Percentiles rank a stretch among this genome's conserved stretches.
These are phyloP conservation scores for Allophyes oxyacanthae DNA, from an alignment of 2,888 invertebrate species.

Conservation along the genomic window DNA sequence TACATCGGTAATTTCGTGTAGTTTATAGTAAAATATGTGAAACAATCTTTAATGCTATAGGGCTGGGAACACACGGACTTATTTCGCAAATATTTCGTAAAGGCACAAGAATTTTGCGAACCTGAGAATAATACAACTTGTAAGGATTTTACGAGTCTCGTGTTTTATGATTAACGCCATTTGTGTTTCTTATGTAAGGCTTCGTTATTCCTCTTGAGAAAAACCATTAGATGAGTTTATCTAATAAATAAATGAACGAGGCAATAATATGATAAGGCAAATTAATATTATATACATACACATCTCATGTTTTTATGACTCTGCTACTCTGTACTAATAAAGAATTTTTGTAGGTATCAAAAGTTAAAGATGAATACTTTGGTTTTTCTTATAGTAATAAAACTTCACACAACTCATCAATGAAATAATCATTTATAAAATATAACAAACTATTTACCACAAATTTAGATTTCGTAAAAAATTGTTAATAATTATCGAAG, in stretches of 20 bases:
- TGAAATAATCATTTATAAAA: too few relatives aligned
- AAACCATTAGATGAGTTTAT: constrained; percentile 11
- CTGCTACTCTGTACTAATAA: too few relatives aligned
- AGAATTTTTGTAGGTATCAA: too few relatives aligned
- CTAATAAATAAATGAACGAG: constrained; percentile 7
- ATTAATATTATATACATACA: too few relatives aligned
- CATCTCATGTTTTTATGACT: not conserved
- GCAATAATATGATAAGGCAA: constrained; percentile 1
- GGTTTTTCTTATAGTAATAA: too few relatives aligned
- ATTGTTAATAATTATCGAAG: too few relatives aligned
- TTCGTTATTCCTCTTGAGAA: constrained; percentile 2
- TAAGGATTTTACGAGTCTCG: constrained; percentile 9
- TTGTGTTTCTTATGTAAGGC: constrained; percentile 7
- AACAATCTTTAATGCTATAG: constrained; percentile 29
- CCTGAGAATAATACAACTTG: constrained; percentile 7
- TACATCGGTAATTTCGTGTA: constrained; percentile 34
- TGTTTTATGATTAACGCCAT: constrained; percentile 12
- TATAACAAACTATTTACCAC: too few relatives aligned
- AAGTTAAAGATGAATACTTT: too few relatives aligned
- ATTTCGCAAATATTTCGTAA: not conserved
- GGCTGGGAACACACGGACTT: constrained; percentile 13
- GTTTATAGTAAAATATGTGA: constrained; percentile 39
- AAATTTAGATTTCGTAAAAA: too few relatives aligned
- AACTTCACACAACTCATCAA: too few relatives aligned
- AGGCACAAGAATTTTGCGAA: not conserved